Base-by-base conservation (phyloP, 2,888 invertebrate species). In the Bombylius major region DNA sequence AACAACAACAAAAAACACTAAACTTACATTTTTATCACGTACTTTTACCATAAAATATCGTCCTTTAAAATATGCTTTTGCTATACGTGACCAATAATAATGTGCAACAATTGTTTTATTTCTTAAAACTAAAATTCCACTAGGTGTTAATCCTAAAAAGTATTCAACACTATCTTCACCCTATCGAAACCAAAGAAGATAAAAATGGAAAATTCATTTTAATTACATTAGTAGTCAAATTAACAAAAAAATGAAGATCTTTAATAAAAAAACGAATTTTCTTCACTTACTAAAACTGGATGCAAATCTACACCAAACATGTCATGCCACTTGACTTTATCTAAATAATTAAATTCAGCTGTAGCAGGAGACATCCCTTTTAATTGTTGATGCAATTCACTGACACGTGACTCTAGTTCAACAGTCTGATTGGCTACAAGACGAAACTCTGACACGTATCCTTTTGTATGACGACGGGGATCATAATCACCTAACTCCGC, bases 241-340 rank as follows among this genome's bases (percentile, higher is more conserved):
- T 23, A 23, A 23, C 23, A 23, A 3, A 23, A 23, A 23, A 23
- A 23, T 23, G 23, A 23, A 23, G 23, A 23, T 3, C 3, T 23
- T 23, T 23, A 23, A 23, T 23, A 23, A 23, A 23, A 23, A 23
- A 23, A 23, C 1, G 23, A 23, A 23, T 23, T 23, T 23, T 23
- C 23, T 23, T 23, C 23, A 23, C 82, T 81, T 78, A 94, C 94
- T 84, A 94, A 76, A 59, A 96, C 96, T 53, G 94, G 94, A 78
- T 97, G 96, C 65, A 96, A 81, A 78, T 97, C 96, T 51, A 96
- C 95, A 53, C 97, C 97, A 71, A 96, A 97, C 91, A 96, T 93
- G 74, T 97, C 96, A 68, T 96, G 81, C 96, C 96, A 96, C 81
- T 96, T 96, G 65, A 94, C 92, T 81, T 95, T 93, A 76, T 97